Base-by-base conservation (phyloP, 2,113 vertebrate genomes). In the Cebidichthys violaceus region DNA sequence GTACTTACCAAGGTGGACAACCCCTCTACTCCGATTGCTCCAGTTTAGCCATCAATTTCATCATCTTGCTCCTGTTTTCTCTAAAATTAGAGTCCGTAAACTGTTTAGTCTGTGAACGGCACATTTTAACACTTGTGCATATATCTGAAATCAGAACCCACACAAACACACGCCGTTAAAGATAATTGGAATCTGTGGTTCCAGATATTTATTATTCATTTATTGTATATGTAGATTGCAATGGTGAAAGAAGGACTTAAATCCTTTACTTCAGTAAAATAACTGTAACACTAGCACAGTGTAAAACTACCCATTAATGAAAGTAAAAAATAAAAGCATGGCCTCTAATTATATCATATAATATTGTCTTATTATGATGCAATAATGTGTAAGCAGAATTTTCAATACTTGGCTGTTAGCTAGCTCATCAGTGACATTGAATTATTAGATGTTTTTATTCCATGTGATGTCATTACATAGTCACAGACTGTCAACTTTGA, bases 1-100 rank as follows among this genome's bases (percentile, higher is more conserved):
- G 94, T 91, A 93, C 78, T 95, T 94, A 83, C 93, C 95, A 75
- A 47, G 29, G 59, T 75, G 90, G 90, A 91, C 78, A 88, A 29
- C 77, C 87, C 87, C 88, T 71, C 20, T 9, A 17, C 70, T 87
- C 78, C 31, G 7, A 62, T 92, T 93, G 85, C 87, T 88, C 47
- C 59, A 22, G 10, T 41, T 72, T 77, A 61, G 72, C 69, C 83
- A 70, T 78, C 18, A 4, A 66, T 93, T 90, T 88, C 90, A 94
- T 90, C 90, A 93, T 85, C 62, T 86, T 67, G n/a, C 50, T 74
- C 22, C 1, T 64, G 27, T 82, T 54, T 81, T 39, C 17, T 71
- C 75, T 81, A 86, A 77, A 79, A 72, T 85, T 81, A 85, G 22
- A 75, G 80, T 64, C 3, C 59, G 31, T 62, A 61, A 45, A 67